Conservation (phyloP, 2,113 vertebrate genomes). For the Oncorhynchus mykiss region DNA sequence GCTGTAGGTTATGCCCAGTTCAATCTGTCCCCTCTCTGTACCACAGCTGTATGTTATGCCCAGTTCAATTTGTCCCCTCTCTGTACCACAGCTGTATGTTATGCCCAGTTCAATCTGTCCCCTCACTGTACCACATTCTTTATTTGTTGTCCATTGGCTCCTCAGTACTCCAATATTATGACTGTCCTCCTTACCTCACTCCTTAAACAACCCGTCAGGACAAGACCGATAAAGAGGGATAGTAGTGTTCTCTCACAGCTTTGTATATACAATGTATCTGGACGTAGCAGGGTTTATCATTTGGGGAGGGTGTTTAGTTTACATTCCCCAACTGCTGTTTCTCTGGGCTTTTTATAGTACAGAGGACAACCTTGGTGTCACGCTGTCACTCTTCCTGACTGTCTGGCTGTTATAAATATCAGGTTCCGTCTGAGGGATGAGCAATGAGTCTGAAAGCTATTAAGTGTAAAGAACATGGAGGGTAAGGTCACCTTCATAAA, state of each 20-base stretch:
- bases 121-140: not conserved
- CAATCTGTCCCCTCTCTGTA: conserved; percentile 16
- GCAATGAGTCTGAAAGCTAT: not conserved
- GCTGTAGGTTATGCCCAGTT: conserved; percentile 2
- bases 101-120: not conserved
- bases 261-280: not conserved
- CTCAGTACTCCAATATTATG: not conserved
- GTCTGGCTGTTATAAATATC: not conserved
- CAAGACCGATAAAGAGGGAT: no score
- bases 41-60: conserved; percentile 4
- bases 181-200: not conserved
- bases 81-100: conserved; percentile 16
- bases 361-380: not conserved
- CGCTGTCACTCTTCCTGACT: not conserved
- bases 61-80: not conserved
- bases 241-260: not conserved
- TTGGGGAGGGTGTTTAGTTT: no score
- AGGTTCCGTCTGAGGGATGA: not conserved
- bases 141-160: not conserved
- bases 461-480: not conserved
- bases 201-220: not conserved
- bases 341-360: not conserved
- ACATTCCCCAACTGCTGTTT: not conserved
- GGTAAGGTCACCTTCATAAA: not conserved
- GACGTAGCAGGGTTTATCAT: no score